phyloP scores from a whole-genome alignment of 2,888 invertebrate species.

The Mechanitis mazaeus region DNA sequence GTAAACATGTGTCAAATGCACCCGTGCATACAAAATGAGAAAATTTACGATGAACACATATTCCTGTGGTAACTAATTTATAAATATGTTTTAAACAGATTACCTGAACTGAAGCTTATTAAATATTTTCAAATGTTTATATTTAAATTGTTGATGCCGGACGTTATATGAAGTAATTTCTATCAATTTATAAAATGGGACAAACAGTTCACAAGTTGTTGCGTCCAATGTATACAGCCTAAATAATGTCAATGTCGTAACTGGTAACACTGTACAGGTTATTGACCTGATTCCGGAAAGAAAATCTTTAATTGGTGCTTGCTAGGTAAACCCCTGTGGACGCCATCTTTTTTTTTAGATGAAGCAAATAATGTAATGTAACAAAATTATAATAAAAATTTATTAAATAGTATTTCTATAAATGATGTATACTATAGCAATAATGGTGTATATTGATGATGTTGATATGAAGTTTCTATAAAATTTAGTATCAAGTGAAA shows the following conservation, averaged over 20 bases:
- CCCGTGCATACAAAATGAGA: conserved; percentile 19
- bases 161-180: background rate
- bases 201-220: conserved; percentile 2
- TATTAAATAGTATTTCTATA: too few species aligned
- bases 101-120: too few species aligned
- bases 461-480: too few species aligned
- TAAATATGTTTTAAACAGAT: too few species aligned
- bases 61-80: too few species aligned
- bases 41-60: too few species aligned
- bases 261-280: conserved; percentile 18
- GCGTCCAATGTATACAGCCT: background rate
- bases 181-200: background rate
- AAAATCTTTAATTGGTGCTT: conserved; percentile 3
- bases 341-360: conserved; percentile 4
- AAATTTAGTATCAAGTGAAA: too few species aligned
- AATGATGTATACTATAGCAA: too few species aligned
- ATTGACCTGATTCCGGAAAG: conserved; percentile 23
- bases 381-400: background rate
- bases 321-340: background rate
- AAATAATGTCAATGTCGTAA: conserved; percentile 10
- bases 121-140: too few species aligned
- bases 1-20: conserved; percentile 24
- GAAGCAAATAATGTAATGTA: background rate
- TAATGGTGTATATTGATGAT: too few species aligned
- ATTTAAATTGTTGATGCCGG: too few species aligned